These are phyloP conservation scores for Teleopsis dalmanni DNA, from an alignment of 1,140 invertebrate genomes.

Conservation along the genomic window DNA sequence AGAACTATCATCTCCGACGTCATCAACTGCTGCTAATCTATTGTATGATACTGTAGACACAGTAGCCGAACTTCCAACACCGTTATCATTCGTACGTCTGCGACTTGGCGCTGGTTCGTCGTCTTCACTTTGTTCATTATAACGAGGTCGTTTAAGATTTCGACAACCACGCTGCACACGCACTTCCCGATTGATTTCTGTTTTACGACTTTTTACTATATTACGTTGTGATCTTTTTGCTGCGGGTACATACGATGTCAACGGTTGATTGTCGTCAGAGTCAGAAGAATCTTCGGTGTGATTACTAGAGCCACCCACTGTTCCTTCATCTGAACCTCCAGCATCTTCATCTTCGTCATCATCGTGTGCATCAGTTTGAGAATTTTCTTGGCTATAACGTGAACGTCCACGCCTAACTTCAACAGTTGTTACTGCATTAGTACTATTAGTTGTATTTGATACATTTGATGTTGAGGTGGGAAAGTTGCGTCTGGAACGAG, in stretches of 20 bases:
- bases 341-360: conserved; percentile 20
- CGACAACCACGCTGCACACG: conserved; percentile 24
- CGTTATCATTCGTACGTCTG: not conserved
- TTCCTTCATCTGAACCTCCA: conserved; percentile 32
- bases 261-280: conserved; percentile 49
- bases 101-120: conserved; percentile 35
- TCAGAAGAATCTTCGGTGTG: conserved; percentile 33
- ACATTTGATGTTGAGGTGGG: conserved; percentile 27
- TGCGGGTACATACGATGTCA: conserved; percentile 39
- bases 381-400: conserved; percentile 29
- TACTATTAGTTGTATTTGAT: not conserved
- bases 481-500: conserved; percentile 28
- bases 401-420: conserved; percentile 24
- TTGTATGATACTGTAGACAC: conserved; percentile 16
- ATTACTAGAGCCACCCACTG: conserved; percentile 31
- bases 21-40: conserved; percentile 42
- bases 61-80: too few relatives aligned
- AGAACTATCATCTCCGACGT: conserved; percentile 16
- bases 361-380: conserved; percentile 24
- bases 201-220: not conserved
- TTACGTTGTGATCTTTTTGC: conserved; percentile 3
- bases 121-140: conserved; percentile 57
- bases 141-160: conserved; percentile 49
- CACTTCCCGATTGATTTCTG: conserved; percentile 17
- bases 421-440: conserved; percentile 7